Evolutionary conservation across 2,113 vertebrate genomes (phyloP), one percentile per base, ranked within the genome.

Genomic region (Oostethus manadensis): DNA sequence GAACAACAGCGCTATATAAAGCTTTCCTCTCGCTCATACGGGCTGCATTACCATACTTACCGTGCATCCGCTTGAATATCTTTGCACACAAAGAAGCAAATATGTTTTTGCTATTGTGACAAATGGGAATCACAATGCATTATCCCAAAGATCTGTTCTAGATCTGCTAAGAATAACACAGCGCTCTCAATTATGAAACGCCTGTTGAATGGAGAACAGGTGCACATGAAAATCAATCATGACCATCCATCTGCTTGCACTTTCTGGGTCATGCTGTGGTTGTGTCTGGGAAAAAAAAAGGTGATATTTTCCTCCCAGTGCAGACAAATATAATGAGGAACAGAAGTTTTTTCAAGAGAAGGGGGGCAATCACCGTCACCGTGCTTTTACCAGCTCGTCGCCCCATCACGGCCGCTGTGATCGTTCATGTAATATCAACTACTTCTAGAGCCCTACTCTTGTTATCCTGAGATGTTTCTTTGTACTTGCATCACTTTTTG

Each of bases 141-240:
- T 2, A 44, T 35, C 58, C 42, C n/a, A 44, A 26, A 56, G 45
- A 64, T 67, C 15, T 43, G 45, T 56, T 72, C 18, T 13, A 21
- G 42, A 43, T 53, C 11, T 46, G n/a, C 3, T 29, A 62, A 59
- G 33, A 64, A 56, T 59, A 47, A 62, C 51, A 43, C 44, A 46
- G 7, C 22, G 15, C n/a, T 45, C 51, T 56, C 29, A 59, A 56
- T 70, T 63, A 50, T 56, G 38, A 35, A 40, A 10, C 46, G 43
- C 51, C 26, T 46, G 44, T 58, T 73, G 64, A 80, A 78, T 73
- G 64, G 59, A 43, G 61, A 80, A 66, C 78, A 83, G 62, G 71
- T 75, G 71, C 62, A 54, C 48, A 50, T 71, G n/a, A 56, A 71
- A 66, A 81, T 74, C 71, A 74, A 65, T 83, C 58, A 49, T 20